Evolutionary conservation across 2,888 invertebrate species (phyloP).

Genomic region (Anorthoa munda): DNA sequence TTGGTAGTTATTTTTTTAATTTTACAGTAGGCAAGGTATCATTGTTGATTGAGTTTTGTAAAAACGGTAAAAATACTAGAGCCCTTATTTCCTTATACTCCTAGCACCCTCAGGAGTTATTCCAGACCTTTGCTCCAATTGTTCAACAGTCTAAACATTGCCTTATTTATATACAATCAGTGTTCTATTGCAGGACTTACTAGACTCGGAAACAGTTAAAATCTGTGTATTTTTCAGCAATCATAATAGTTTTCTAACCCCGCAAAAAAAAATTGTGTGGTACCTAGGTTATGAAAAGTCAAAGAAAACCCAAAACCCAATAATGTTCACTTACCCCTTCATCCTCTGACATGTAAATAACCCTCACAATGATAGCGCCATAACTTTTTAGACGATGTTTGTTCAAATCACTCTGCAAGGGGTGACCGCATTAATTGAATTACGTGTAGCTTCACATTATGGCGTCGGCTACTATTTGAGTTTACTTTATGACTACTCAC

Average conservation of each 20-base stretch:
- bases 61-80: too few species aligned
- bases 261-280: too few species aligned
- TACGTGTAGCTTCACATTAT: constrained; percentile 78
- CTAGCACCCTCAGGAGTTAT: too few species aligned
- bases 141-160: too few species aligned
- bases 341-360: constrained; percentile 77
- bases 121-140: too few species aligned
- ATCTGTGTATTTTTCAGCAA: not conserved
- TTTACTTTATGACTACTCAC: constrained; percentile 67
- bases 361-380: constrained; percentile 74
- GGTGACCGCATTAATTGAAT: constrained; percentile 83
- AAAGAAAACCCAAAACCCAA: constrained; percentile 26
- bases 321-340: constrained; percentile 51
- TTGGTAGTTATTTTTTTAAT: not conserved
- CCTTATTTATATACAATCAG: too few species aligned
- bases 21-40: not conserved
- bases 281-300: not conserved
- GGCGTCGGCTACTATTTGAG: constrained; percentile 55
- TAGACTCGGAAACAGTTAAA: not conserved
- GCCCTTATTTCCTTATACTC: too few species aligned
- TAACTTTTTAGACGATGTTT: constrained; percentile 83
- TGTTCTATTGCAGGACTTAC: not conserved
- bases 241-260: too few species aligned
- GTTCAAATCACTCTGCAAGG: constrained; percentile 73
- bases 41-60: not conserved